A percentile compares a stretch with the other conserved stretches of the same genome.
phyloP scores from a whole-genome alignment of 2,888 invertebrate genomes.

The Drosophila dives region DNA sequence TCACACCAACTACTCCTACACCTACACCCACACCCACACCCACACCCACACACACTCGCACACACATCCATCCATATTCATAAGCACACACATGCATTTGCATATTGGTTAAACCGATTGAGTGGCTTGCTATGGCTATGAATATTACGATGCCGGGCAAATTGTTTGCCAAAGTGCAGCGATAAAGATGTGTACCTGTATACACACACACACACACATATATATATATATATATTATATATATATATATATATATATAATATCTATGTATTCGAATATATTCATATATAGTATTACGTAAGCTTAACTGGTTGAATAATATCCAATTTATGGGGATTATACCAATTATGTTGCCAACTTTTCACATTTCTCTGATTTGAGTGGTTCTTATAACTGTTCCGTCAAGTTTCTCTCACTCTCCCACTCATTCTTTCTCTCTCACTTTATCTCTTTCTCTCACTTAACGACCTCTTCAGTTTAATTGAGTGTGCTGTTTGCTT shows the following conservation, averaged over 20 bases:
- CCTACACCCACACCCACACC: conserved; percentile 12
- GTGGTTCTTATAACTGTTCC: not conserved
- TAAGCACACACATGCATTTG: conserved; percentile 51
- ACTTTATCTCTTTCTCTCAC: not conserved
- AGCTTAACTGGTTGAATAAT: not conserved
- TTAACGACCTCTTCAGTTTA: conserved; percentile 1
- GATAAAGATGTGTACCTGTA: conserved; percentile 25
- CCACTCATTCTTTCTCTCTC: not conserved
- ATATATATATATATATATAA: conserved; percentile 15
- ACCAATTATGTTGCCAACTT: conserved; percentile 8
- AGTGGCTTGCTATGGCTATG: conserved; percentile 30
- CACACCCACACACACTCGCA: not conserved
- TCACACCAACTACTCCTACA: conserved; percentile 1
- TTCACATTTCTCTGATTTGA: not conserved
- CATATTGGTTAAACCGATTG: conserved; percentile 65
- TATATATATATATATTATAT: not conserved
- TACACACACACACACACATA: too few relatives aligned
- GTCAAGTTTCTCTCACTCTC: not conserved
- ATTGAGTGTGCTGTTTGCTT: conserved; percentile 4
- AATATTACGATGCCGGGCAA: conserved; percentile 43
- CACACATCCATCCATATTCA: not conserved
- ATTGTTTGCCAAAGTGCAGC: conserved; percentile 36
- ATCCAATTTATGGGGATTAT: conserved; percentile 9
- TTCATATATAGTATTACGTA: not conserved
- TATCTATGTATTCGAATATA: not conserved